Percentiles rank a stretch among this genome's conserved stretches.
These are phyloP conservation scores for Knipowitschia caucasica DNA, from an alignment of 2,797 vertebrate genomes.

Conservation along the genomic window DNA sequence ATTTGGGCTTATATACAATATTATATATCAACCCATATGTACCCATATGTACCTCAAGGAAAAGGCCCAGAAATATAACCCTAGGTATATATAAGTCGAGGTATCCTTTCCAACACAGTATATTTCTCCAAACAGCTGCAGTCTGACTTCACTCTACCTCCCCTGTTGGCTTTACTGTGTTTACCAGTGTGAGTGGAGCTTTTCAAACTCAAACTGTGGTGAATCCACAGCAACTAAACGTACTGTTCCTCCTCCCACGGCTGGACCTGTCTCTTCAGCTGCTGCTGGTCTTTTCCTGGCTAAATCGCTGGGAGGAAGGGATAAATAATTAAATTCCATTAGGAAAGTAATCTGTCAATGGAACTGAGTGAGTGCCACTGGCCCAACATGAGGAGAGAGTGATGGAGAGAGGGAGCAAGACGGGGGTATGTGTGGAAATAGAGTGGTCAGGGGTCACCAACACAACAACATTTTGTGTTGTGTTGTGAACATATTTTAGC, in stretches of 20 bases:
- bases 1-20: no score
- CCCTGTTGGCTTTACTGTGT: constrained; percentile 1
- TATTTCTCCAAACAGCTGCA: no score
- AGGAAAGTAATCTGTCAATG: constrained; percentile 82
- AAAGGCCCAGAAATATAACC: no score
- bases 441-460: constrained; percentile 24
- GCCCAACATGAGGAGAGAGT: constrained; percentile 44
- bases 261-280: constrained; percentile 49
- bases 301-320: constrained; percentile 75
- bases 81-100: no score
- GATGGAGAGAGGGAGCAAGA: constrained; percentile 11
- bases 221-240: constrained; percentile 61
- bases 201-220: constrained; percentile 60
- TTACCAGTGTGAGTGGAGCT: constrained; percentile 48
- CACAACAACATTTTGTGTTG: constrained; percentile 30
- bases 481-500: no score
- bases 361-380: constrained; percentile 72
- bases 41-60: no score
- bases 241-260: constrained; percentile 35
- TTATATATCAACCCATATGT: no score
- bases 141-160: constrained; percentile 4
- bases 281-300: constrained; percentile 74
- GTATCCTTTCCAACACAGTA: no score
- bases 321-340: constrained; percentile 88
- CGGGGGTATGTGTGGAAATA: constrained; percentile 13